A percentile compares a stretch with the other conserved stretches of the same genome.
These are phyloP conservation scores for Zoanthus sociatus DNA, from an alignment of 92 coral and sea anemone species.

Conservation along the genomic window DNA sequence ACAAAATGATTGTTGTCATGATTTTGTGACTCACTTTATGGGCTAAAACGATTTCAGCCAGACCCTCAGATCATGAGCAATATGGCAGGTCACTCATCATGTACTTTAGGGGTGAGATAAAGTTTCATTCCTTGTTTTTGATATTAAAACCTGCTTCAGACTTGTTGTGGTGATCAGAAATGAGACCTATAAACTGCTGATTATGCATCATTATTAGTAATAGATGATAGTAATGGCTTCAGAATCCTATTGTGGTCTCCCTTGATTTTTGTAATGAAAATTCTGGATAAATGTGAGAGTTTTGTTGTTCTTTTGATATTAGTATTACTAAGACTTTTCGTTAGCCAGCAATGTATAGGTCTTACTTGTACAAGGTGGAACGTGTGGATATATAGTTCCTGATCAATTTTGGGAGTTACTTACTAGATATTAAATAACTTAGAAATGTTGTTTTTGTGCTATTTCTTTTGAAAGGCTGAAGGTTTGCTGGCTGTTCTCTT, in stretches of 20 bases:
- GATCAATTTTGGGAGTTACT: slow-evolving; percentile 19
- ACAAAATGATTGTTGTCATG: neutral
- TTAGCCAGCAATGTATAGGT: too few species aligned
- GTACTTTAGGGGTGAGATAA: slow-evolving; percentile 57
- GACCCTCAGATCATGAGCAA: slow-evolving; percentile 62
- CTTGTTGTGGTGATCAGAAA: neutral
- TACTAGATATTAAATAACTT: neutral
- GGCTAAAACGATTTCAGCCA: slow-evolving; percentile 63
- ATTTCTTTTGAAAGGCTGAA: slow-evolving; percentile 33
- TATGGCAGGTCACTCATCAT: slow-evolving; percentile 53
- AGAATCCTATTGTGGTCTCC: neutral
- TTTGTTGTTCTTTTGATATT: too few species aligned
- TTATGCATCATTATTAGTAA: neutral
- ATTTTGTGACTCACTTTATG: slow-evolving; percentile 35
- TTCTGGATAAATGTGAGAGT: neutral
- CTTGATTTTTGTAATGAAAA: neutral
- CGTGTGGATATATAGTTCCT: neutral
- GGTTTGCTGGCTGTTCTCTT: slow-evolving; percentile 11
- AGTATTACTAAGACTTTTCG: too few species aligned
- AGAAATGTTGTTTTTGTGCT: neutral
- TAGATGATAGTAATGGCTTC: neutral
- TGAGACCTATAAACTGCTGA: slow-evolving; percentile 2
- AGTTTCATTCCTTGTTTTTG: slow-evolving; percentile 50
- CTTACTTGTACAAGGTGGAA: too few species aligned
- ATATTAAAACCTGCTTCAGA: slow-evolving; percentile 41